Evolutionary conservation across 2,797 vertebrate genomes (phyloP).

Genomic region (Xerus rutilus): DNA sequence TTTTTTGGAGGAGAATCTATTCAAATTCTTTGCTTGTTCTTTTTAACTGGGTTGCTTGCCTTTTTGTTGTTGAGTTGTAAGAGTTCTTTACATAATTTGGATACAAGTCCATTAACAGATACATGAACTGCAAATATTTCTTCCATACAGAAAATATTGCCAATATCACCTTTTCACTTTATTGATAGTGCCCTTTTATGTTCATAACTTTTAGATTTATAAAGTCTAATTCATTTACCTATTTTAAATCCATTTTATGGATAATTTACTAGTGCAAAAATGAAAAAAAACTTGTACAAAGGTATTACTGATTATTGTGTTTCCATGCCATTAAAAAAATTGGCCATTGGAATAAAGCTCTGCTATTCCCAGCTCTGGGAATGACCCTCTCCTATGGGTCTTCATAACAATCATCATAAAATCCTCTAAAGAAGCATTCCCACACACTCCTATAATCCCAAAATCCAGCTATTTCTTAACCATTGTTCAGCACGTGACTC

Average conservation of each 20-base stretch:
- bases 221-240: background rate
- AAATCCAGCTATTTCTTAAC: background rate
- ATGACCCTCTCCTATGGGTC: background rate
- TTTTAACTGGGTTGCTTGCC: background rate
- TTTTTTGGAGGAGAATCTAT: background rate
- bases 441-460: accelerated
- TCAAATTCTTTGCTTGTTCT: background rate
- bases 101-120: background rate
- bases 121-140: background rate
- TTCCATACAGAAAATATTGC: background rate
- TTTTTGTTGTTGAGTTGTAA: background rate
- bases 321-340: background rate
- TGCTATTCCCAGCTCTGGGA: background rate
- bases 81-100: background rate
- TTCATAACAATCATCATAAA: background rate
- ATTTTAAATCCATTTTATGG: background rate
- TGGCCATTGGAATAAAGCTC: background rate
- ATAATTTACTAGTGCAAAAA: background rate
- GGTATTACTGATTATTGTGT: background rate
- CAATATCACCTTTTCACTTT: background rate
- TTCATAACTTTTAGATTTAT: background rate
- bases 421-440: background rate
- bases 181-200: background rate
- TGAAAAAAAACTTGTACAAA: background rate
- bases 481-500: background rate